Evolutionary conservation across 1,140 invertebrate genomes (phyloP), one percentile per base, ranked within the genome.

Genomic region (Druon quercuslanigerum): DNA sequence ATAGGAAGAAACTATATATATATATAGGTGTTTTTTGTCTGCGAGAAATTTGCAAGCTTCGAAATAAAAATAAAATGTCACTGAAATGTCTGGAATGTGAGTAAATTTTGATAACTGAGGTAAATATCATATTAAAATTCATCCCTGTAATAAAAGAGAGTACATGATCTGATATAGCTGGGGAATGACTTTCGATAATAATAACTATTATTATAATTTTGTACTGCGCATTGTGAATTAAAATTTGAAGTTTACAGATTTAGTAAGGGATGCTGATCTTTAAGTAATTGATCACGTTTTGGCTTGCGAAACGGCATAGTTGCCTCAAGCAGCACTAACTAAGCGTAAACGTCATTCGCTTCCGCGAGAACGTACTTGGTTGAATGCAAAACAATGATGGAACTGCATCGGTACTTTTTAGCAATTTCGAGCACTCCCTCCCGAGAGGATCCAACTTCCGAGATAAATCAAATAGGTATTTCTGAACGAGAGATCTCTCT

Each of bases 391-490:
- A 82, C 82, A 81, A 83, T 71, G 82, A 77, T 74, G 40, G 60
- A 66, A 66, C 60, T 66, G 40, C 60, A 50, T 72, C 51, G 75
- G 79, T 78, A 82, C 79, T 84, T 82, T 76, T 76, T 72, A 76
- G 71, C 71, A 74, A 80, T 82, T 81, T 75, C 80, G 60, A 76
- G 50, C 82, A 74, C 50, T 51, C 78, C 75, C 52, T 78, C 70
- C 33, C 71, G 46, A 66, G 60, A 72, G 56, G 50, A 20, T 74
- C 73, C 54, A 80, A 84, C 82, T 84, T 79, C 75, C 50, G 71
- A 73, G 72, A 82, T 84, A 82, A 84, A 84, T 84, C 80, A 84
- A 82, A 84, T 84, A 82, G 77, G 76, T 79, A 77, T 74, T 50
- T 33, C 73, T 52, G 33, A 74, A 74, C 50, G 16, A 72, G 71